phyloP scores from a whole-genome alignment of 2,113 vertebrate genomes.

The Urocynchramus pylzowi region DNA sequence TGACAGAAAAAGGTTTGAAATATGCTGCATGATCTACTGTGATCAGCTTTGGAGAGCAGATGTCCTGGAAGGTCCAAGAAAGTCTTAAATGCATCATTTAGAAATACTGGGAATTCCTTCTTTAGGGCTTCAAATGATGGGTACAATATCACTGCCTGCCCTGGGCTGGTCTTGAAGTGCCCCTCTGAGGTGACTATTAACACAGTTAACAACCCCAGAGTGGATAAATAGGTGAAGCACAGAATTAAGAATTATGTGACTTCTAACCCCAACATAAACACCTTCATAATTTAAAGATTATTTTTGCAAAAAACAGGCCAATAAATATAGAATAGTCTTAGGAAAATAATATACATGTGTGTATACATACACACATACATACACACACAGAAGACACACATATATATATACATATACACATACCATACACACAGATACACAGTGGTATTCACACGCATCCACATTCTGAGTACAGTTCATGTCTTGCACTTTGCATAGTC shows the following conservation, averaged over 20 bases:
- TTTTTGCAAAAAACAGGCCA: not conserved
- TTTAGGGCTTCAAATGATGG: not conserved
- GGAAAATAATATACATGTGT: not conserved
- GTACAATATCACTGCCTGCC: not conserved
- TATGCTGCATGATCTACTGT: not conserved
- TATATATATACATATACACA: no score
- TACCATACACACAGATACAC: not conserved
- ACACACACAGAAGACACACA: not conserved
- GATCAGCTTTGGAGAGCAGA: not conserved
- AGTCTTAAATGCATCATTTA: not conserved
- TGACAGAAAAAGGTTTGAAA: not conserved
- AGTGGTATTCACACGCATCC: not conserved
- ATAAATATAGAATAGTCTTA: not conserved
- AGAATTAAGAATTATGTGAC: not conserved
- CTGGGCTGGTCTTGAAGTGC: not conserved
- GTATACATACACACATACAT: accelerated
- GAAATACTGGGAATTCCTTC: not conserved
- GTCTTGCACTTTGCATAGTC: not conserved
- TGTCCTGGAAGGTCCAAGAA: not conserved
- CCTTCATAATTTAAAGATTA: not conserved
- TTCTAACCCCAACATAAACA: not conserved
- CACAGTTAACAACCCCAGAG: not conserved
- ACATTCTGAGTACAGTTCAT: not conserved
- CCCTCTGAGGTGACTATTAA: not conserved
- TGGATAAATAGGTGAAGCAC: not conserved